These are phyloP conservation scores for Litocranius walleri DNA, from an alignment of 2,113 vertebrate genomes.

Conservation along the genomic window DNA sequence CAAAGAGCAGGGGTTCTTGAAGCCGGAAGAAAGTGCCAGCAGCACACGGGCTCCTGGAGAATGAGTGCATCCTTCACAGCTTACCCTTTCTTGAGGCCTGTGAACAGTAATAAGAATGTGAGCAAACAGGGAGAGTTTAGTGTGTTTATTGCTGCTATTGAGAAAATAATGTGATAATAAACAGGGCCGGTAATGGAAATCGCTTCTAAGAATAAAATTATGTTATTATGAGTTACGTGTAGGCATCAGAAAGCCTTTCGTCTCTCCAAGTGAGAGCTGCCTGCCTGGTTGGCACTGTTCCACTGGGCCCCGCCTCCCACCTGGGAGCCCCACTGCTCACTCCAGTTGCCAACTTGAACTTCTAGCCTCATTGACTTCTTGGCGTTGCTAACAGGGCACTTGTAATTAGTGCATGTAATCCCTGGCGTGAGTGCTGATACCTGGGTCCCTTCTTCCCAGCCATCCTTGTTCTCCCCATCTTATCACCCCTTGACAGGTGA, in stretches of 20 bases:
- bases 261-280: conserved; percentile 14
- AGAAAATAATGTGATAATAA: conserved; percentile 74
- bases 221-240: conserved; percentile 51
- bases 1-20: accelerated
- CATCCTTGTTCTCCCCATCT: accelerated
- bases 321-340: background rate
- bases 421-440: background rate
- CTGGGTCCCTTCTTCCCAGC: background rate
- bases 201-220: conserved; percentile 68
- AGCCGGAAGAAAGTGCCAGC: background rate
- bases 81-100: background rate
- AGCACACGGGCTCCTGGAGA: accelerated
- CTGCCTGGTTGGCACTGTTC: background rate
- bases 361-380: conserved; percentile 54
- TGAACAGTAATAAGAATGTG: conserved; percentile 49
- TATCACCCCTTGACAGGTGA: background rate
- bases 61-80: conserved; percentile 17
- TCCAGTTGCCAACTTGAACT: background rate
- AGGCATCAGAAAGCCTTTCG: background rate
- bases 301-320: accelerated
- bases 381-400: background rate
- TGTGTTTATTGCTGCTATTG: conserved; percentile 67
- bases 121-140: conserved; percentile 58
- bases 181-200: conserved; percentile 67
- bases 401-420: conserved; percentile 9